A percentile compares a stretch with the other conserved stretches of the same genome.
phyloP scores from a whole-genome alignment of 2,888 invertebrate genomes.

The Matsumyia berberina region DNA sequence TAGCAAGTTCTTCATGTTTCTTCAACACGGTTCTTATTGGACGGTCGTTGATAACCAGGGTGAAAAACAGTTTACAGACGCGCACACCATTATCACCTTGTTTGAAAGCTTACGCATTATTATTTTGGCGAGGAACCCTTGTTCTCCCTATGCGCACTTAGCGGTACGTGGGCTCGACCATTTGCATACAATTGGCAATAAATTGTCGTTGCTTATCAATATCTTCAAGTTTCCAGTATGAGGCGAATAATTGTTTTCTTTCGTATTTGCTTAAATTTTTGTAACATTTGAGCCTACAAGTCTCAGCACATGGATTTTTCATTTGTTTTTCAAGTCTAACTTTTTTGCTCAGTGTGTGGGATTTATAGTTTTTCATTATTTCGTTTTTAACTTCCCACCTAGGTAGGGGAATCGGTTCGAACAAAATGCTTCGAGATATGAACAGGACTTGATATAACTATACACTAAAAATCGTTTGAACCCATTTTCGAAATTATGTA shows the following conservation, averaged over 20 bases:
- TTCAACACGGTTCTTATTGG: constrained; percentile 30
- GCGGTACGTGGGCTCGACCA: too few relatives aligned
- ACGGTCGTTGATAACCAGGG: constrained; percentile 50
- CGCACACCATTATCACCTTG: constrained; percentile 49
- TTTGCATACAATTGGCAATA: constrained; percentile 62
- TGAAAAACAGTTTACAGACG: constrained; percentile 64
- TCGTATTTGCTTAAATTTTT: constrained; percentile 58
- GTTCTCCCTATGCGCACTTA: constrained; percentile 62
- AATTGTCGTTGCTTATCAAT: constrained; percentile 67
- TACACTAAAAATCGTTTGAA: too few relatives aligned
- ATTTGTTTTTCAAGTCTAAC: constrained; percentile 68
- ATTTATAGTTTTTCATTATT: constrained; percentile 44
- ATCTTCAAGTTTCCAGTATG: constrained; percentile 60
- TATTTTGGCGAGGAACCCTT: constrained; percentile 53
- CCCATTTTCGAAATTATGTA: too few relatives aligned
- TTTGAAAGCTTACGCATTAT: constrained; percentile 62
- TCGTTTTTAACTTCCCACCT: too few relatives aligned
- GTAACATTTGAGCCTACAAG: constrained; percentile 52
- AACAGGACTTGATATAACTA: too few relatives aligned
- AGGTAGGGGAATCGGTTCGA: too few relatives aligned
- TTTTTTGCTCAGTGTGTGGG: too few relatives aligned
- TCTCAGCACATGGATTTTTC: constrained; percentile 56
- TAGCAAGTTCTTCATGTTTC: constrained; percentile 43
- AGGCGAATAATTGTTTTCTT: constrained; percentile 53
- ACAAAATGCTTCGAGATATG: too few relatives aligned